Evolutionary conservation across 2,113 vertebrate genomes (phyloP).

Genomic region (Rana temporaria): DNA sequence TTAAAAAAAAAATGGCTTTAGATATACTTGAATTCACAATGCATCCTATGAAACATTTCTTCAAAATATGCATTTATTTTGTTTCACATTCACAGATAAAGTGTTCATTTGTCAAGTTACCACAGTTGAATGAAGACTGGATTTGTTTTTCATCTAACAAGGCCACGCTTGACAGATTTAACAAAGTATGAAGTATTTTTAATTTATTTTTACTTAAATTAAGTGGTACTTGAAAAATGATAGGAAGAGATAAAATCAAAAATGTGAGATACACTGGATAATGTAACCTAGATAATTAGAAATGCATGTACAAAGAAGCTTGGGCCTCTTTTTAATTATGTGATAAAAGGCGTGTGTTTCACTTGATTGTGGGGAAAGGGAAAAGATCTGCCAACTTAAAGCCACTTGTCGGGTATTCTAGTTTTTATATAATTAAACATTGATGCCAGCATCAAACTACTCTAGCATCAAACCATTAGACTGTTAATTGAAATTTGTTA

Average conservation of each 20-base stretch:
- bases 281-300: constrained; percentile 30
- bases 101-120: not conserved
- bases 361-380: not conserved
- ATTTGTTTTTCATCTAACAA: not conserved
- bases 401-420: not conserved
- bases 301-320: constrained; percentile 12
- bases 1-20: too few relatives aligned
- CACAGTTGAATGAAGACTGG: not conserved
- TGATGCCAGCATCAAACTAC: too few relatives aligned
- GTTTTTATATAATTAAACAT: not conserved
- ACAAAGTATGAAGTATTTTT: constrained; percentile 12
- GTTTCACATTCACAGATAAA: not conserved
- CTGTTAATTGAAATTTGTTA: too few relatives aligned
- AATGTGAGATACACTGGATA: constrained; percentile 53
- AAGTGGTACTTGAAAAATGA: constrained; percentile 53
- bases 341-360: not conserved
- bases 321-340: constrained; percentile 48
- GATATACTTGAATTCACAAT: not conserved
- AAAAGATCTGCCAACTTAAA: not conserved
- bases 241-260: constrained; percentile 63
- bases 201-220: constrained; percentile 54
- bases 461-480: too few relatives aligned
- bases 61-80: not conserved
- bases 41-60: not conserved
- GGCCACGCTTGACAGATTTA: not conserved